Evolutionary conservation across 2,888 invertebrate species (phyloP).

Genomic region (Rhaphigaster nebulosa): DNA sequence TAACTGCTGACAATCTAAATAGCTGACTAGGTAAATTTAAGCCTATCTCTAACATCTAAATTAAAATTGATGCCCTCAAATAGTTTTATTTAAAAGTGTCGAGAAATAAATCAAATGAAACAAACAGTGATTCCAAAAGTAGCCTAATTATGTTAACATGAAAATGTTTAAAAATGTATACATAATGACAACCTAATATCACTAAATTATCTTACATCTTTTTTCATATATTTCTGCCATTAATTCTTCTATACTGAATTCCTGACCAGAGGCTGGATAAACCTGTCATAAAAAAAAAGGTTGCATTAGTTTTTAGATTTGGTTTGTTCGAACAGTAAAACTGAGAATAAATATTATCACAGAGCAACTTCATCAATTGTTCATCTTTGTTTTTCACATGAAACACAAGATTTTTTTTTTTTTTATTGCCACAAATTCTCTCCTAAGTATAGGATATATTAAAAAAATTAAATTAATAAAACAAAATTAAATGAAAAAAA

Average conservation of each 20-base stretch:
- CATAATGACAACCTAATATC: neutral
- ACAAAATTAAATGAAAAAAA: too few relatives aligned
- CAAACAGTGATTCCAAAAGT: neutral
- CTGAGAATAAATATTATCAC: too few relatives aligned
- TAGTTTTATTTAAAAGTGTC: neutral
- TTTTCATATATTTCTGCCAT: conserved; percentile 47
- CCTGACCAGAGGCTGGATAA: conserved; percentile 70
- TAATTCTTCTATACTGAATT: conserved; percentile 53
- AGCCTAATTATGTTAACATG: neutral
- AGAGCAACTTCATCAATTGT: too few relatives aligned
- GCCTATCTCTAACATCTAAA: too few relatives aligned
- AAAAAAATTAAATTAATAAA: too few relatives aligned
- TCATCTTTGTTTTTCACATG: too few relatives aligned
- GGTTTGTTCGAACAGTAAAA: neutral
- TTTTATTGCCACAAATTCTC: too few relatives aligned
- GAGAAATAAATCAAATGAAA: neutral
- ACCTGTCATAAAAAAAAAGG: conserved; percentile 67
- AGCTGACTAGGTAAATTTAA: too few relatives aligned
- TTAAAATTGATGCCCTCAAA: too few relatives aligned
- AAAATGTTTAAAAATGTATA: neutral
- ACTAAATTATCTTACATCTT: conserved; percentile 19
- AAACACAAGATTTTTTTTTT: too few relatives aligned
- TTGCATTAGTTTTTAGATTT: neutral
- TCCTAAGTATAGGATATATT: too few relatives aligned
- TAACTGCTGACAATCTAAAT: too few relatives aligned